Evolutionary conservation across 2,797 vertebrate genomes (phyloP).

Genomic region (Kryptolebias ocellatus): DNA sequence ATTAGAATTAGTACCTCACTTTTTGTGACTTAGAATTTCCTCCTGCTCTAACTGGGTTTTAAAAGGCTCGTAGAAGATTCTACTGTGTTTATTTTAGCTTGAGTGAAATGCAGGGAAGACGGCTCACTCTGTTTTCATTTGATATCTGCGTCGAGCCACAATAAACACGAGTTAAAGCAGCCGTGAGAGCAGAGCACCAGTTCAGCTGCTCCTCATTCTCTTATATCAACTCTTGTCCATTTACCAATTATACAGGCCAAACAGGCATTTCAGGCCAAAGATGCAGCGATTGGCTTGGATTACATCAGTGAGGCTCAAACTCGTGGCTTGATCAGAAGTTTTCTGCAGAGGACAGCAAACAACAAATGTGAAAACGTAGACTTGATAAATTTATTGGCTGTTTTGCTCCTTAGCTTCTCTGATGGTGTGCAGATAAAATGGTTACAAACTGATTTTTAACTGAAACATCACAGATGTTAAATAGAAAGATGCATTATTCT

Average conservation of each 20-base stretch:
- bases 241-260: constrained; percentile 76
- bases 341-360: constrained; percentile 15
- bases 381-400: constrained; percentile 21
- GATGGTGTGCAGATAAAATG: constrained; percentile 16
- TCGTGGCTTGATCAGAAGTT: constrained; percentile 18
- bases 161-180: constrained; percentile 70
- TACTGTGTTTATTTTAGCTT: constrained; percentile 57
- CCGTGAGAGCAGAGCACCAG: constrained; percentile 41
- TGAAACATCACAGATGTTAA: background rate
- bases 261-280: constrained; percentile 60
- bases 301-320: constrained; percentile 50
- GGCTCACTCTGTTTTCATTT: constrained; percentile 44
- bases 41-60: constrained; percentile 31
- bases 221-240: constrained; percentile 73
- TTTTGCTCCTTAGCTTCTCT: constrained; percentile 7
- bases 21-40: constrained; percentile 42
- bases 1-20: constrained; percentile 24
- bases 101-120: constrained; percentile 39
- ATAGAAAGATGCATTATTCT: background rate
- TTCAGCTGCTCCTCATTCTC: constrained; percentile 76
- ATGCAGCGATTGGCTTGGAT: constrained; percentile 49
- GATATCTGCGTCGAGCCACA: constrained; percentile 57
- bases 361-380: constrained; percentile 23
- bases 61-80: constrained; percentile 48
- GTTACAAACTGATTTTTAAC: constrained; percentile 10